Evolutionary conservation across 1,140 invertebrate species (phyloP).

Genomic region (Ooceraea biroi): DNA sequence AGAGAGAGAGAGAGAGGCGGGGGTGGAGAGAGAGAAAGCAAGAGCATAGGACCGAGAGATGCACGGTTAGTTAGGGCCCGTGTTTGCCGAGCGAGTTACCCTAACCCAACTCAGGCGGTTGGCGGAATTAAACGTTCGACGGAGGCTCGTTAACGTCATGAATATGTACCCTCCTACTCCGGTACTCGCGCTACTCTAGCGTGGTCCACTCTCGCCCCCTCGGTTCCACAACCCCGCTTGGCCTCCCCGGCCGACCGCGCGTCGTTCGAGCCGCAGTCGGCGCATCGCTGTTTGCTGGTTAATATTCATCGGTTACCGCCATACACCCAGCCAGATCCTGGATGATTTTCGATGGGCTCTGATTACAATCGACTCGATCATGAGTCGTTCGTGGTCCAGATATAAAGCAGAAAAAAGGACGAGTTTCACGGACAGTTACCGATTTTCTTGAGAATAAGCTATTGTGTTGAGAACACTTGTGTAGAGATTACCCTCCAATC

Average conservation of each 20-base stretch:
- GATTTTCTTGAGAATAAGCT: not conserved
- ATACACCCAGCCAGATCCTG: slow-evolving; percentile 73
- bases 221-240: slow-evolving; percentile 61
- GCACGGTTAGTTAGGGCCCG: slow-evolving; percentile 86
- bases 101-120: slow-evolving; percentile 85
- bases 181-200: slow-evolving; percentile 71
- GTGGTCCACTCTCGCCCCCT: slow-evolving; percentile 72
- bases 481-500: not conserved
- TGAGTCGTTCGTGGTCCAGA: slow-evolving; percentile 40
- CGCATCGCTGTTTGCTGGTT: slow-evolving; percentile 83
- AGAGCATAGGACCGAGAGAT: slow-evolving; percentile 78
- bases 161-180: slow-evolving; percentile 86
- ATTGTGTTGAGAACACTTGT: not conserved
- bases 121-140: slow-evolving; percentile 87
- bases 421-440: not conserved
- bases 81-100: slow-evolving; percentile 87
- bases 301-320: slow-evolving; percentile 84
- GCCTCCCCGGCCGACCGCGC: slow-evolving; percentile 64
- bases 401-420: slow-evolving; percentile 48
- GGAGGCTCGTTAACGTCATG: slow-evolving; percentile 87
- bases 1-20: slow-evolving; percentile 30
- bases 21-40: slow-evolving; percentile 55
- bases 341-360: slow-evolving; percentile 81
- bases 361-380: slow-evolving; percentile 82
- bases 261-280: slow-evolving; percentile 65